Conservation (phyloP, 2,797 vertebrate genomes). For the Melanotaenia pygmaea region DNA sequence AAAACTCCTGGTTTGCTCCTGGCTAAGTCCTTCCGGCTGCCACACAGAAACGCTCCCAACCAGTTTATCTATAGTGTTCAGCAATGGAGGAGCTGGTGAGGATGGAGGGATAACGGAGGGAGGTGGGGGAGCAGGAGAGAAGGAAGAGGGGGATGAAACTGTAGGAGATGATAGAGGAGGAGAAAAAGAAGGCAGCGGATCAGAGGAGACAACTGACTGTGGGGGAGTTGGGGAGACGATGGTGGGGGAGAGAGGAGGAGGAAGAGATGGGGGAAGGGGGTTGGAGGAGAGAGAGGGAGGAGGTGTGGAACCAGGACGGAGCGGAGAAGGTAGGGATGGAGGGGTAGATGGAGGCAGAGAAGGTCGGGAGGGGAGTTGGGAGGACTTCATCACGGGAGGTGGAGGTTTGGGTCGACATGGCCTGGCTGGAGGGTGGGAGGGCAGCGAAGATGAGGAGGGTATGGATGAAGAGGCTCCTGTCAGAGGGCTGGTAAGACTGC, state of each 20-base stretch:
- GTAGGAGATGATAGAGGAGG: neutral
- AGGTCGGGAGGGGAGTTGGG: slow-evolving; percentile 55
- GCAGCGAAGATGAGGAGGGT: slow-evolving; percentile 29
- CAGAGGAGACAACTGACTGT: slow-evolving; percentile 32
- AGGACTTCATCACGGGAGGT: slow-evolving; percentile 36
- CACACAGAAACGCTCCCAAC: slow-evolving; percentile 89
- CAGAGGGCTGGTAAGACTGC: slow-evolving; percentile 54
- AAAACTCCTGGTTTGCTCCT: slow-evolving; percentile 72
- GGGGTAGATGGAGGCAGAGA: slow-evolving; percentile 44
- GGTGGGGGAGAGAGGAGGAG: slow-evolving; percentile 51
- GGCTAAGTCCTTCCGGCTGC: slow-evolving; percentile 85
- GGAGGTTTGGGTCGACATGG: slow-evolving; percentile 66
- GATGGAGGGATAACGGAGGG: no score
- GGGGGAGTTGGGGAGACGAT: slow-evolving; percentile 15
- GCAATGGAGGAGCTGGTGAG: slow-evolving; percentile 9
- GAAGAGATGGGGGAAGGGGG: slow-evolving; percentile 38
- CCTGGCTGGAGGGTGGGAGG: slow-evolving; percentile 37
- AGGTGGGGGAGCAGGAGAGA: slow-evolving; percentile 48
- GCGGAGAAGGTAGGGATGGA: slow-evolving; percentile 24
- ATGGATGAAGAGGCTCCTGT: slow-evolving; percentile 37
- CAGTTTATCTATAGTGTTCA: slow-evolving; percentile 87
- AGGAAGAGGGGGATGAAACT: neutral
- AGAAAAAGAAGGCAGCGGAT: slow-evolving; percentile 14
- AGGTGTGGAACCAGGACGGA: slow-evolving; percentile 31
- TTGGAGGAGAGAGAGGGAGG: slow-evolving; percentile 27